Evolutionary conservation across 2,797 vertebrate species (phyloP), one percentile per base, ranked within the genome.

Genomic region (Loris lydekkerianus): DNA sequence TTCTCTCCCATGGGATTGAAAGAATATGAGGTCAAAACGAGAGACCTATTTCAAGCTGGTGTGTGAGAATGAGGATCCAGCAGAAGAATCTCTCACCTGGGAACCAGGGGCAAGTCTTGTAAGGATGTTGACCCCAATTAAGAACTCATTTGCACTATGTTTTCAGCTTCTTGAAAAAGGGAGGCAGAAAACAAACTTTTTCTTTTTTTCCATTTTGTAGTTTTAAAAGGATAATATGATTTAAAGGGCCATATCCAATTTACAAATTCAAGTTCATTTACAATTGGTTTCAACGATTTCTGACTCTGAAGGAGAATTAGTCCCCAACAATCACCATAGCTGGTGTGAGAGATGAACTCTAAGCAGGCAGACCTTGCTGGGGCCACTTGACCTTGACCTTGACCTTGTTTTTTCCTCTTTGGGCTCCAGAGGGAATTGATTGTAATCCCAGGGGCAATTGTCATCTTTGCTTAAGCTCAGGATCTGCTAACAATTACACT

Each of bases 21-120:
- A 95, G 25, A 96, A 56, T 84, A 77, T 85, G 80, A 91, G 53
- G 77, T 85, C 63, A 96, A 89, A 94, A 92, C 76, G 43, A 96
- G 81, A 87, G 61, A 70, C 14, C 43, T 92, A 43, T 67, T 72
- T 87, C 72, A 87, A 56, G 10, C n/a, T 84, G 18, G 21, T 2
- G 1, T 78, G 7, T 82, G 49, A 94, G 34, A 93, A 82, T 37
- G 46, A 11, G 34, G 43, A 89, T 65, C 15, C 2, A 60, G 14
- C 37, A 23, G 53, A 78, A 31, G 80, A 63, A 34, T 73, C 21
- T 92, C 25, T 65, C 83, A 60, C 14, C 67, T 65, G 27, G 31
- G 21, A 85, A 70, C 37, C 40, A 49, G 11, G 89, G 27, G n/a
- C 29, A 86, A 37, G 27, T 85, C 29, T 95, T 89, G 0, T 75